Evolutionary conservation across 2,113 vertebrate species (phyloP), one percentile per base, ranked within the genome.

Genomic region (Manacus vitellinus): DNA sequence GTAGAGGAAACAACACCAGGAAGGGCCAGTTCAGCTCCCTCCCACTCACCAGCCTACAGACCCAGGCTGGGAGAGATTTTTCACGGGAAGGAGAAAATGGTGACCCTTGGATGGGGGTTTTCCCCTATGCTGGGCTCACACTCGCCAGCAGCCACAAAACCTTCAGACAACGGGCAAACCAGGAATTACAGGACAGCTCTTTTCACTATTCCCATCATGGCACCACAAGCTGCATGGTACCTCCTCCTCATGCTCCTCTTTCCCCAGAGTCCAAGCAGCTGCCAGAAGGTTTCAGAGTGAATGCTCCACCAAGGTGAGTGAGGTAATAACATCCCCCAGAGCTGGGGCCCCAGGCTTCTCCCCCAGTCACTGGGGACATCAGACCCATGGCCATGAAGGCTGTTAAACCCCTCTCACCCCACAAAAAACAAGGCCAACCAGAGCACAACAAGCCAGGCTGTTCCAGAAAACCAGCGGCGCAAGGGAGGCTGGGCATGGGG

Each of bases 221-320:
- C 22, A 8, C 19, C 47, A 12, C 13, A 6, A 3, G 11, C 41
- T 35, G 35, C 39, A 41, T 41, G 39, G 39, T 13, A 37, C 14
- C n/a, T 49, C 24, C 43, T 68, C 39, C 10, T 41, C 10, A 1
- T 0, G 4, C 44, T 61, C 31, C 27, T 12, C 39, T 30, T 41
- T 39, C 6, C 15, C 22, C 31, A 1, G 6, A 1, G 21, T 3
- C 62, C 54, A 70, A 58, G 47, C 0, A 0, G 44, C 6, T 12
- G 17, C 1, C 88, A 4, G 54, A 8, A 17, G 83, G 68, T 24
- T 89, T 49, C 70, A 76, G 77, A 76, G 84, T 21, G 14, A 94
- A 52, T 5, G 0, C 27, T 14, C 14, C 54, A 18, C 17, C 14
- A 3, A 22, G 22, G 11, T 1, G 21, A 68, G 46, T 23, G 2